phyloP scores from a whole-genome alignment of 2,888 invertebrate genomes.

The Drosophila mimetica region DNA sequence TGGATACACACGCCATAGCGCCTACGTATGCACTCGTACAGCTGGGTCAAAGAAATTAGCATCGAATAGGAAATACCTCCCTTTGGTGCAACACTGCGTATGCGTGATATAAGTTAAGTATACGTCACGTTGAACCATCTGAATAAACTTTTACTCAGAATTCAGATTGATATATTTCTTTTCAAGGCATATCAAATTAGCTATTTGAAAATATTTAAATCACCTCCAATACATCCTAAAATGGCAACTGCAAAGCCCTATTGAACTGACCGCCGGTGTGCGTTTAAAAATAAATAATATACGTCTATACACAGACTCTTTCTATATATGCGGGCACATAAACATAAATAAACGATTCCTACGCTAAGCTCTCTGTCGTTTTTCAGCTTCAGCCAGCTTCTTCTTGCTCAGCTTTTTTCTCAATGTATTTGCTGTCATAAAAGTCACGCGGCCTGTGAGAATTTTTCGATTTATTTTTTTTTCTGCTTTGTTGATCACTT shows the following conservation, averaged over 20 bases:
- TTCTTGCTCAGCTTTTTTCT: constrained; percentile 16
- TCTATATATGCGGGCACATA: constrained; percentile 21
- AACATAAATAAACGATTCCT: constrained; percentile 52
- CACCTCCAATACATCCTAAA: too few relatives aligned
- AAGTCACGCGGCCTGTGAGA: constrained; percentile 50
- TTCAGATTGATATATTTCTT: background rate
- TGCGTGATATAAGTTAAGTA: constrained; percentile 5
- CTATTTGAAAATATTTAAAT: too few relatives aligned
- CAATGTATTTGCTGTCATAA: constrained; percentile 48
- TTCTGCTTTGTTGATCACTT: constrained; percentile 12
- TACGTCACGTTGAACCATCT: background rate
- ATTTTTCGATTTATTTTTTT: constrained; percentile 30
- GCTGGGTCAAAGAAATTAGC: background rate
- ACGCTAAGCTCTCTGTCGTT: constrained; percentile 31
- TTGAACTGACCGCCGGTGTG: constrained; percentile 2
- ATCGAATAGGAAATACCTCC: too few relatives aligned
- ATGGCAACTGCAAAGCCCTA: too few relatives aligned
- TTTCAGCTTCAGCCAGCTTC: constrained; percentile 12
- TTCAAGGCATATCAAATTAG: background rate
- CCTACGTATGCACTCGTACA: constrained; percentile 15
- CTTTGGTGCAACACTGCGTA: constrained; percentile 5
- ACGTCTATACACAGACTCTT: constrained; percentile 8
- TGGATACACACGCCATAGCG: constrained; percentile 15
- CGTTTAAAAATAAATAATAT: constrained; percentile 27
- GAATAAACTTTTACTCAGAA: background rate